Base-by-base conservation (phyloP, 2,113 vertebrate species). In the Furnarius figulus region DNA sequence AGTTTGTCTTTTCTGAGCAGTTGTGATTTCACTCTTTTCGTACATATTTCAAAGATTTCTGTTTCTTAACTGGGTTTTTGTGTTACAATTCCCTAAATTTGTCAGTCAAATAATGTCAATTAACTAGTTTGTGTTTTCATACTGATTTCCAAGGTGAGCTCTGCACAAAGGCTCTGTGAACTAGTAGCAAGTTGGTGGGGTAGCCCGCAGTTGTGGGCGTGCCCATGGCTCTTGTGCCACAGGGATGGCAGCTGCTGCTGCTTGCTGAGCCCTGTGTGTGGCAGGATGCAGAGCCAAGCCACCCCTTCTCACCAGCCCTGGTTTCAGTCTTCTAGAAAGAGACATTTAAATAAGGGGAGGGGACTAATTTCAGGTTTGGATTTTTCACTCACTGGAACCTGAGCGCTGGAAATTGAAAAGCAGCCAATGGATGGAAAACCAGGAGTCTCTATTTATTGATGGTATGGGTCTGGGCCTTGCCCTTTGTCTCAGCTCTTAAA, bases 271-370 rank as follows among this genome's bases (percentile, higher is more conserved):
- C 1, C 0, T 8, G 31, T 21, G 25, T 75, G 40, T 75, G 50
- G 40, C 67, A 66, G 8, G 42, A 52, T 63, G 61, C 46, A 39
- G 61, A 66, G 76, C 62, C 47, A 58, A 39, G 24, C 6, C 24
- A 39, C 15, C 39, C 56, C 53, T 65, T 55, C 39, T 55, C 10
- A 39, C 6, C 30, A 56, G 33, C 0, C 0, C 1, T 61, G 49
- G 8, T 47, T 77, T 75, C 46, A 49, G 52, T 49, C 40, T 30
- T 35, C 44, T 62, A 42, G 20, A 19, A n/a, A n/a, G 27, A 90
- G 52, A n/a, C 35, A 23, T 30, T 37, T 30, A 14, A 78, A 65
- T 66, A 40, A 14, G 1, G 11, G 15, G 25, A 75, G 20, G 20
- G 76, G 39, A 37, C 30, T 25, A 63, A 23, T 62, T 89, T 67